These are phyloP conservation scores for Tarsius wallacei DNA, from an alignment of 2,797 vertebrate species.

Conservation along the genomic window DNA sequence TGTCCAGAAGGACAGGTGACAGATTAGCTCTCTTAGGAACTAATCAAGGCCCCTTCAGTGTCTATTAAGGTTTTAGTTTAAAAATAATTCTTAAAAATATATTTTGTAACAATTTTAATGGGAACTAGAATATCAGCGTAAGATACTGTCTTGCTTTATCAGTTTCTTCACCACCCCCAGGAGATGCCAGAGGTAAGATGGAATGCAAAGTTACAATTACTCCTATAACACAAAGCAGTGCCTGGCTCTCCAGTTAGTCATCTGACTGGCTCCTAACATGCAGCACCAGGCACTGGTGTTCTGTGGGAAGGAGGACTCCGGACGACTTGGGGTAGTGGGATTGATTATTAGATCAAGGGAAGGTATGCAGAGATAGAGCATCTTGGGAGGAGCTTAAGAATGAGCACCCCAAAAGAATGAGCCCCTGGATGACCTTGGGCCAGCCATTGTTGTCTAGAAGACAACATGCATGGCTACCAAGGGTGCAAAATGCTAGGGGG, in stretches of 20 bases:
- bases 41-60: neutral
- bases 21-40: neutral
- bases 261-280: neutral
- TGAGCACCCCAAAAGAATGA: neutral
- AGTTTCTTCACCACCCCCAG: neutral
- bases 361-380: neutral
- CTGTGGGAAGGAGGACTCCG: neutral
- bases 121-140: conserved; percentile 30
- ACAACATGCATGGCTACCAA: neutral
- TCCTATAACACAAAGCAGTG: neutral
- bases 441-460: neutral
- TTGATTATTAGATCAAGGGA: neutral
- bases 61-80: conserved; percentile 55
- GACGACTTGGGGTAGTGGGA: neutral
- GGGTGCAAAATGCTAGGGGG: neutral
- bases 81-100: neutral
- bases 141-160: neutral
- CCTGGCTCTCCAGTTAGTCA: neutral
- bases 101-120: neutral
- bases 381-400: neutral
- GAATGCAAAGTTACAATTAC: neutral
- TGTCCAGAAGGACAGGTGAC: too few relatives aligned
- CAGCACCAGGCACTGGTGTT: neutral
- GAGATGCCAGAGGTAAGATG: neutral
- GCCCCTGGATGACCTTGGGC: neutral